A percentile compares a stretch with the other conserved stretches of the same genome.
Conservation (phyloP, 2,888 invertebrate species). For the Tiphia femorata region DNA sequence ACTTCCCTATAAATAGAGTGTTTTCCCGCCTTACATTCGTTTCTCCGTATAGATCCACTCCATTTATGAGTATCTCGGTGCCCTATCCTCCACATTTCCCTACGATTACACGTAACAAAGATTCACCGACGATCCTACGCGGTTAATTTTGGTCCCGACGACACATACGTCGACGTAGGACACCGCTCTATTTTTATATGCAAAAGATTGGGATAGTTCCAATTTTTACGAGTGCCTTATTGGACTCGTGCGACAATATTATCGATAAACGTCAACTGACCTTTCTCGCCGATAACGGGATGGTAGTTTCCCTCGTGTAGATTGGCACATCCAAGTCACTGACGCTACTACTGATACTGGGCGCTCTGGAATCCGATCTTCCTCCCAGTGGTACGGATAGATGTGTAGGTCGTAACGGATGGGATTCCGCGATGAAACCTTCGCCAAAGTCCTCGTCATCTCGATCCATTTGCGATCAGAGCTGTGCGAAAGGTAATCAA, state of each 20-base stretch:
- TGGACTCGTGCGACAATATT: background rate
- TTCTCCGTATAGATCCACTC: too few relatives aligned
- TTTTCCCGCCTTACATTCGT: conserved; percentile 9
- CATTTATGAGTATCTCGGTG: too few relatives aligned
- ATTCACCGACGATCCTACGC: too few relatives aligned
- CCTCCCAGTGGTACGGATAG: conserved; percentile 68
- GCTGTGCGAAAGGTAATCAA: too few relatives aligned
- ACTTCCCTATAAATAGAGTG: conserved; percentile 28
- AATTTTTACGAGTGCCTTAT: too few relatives aligned
- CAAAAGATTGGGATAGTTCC: too few relatives aligned
- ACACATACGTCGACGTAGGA: too few relatives aligned
- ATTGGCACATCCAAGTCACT: conserved; percentile 74
- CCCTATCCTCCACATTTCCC: too few relatives aligned
- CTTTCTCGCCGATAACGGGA: conserved; percentile 57
- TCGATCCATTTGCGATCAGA: conserved; percentile 54
- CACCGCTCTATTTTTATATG: too few relatives aligned
- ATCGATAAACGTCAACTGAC: conserved; percentile 42
- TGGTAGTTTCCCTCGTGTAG: conserved; percentile 68
- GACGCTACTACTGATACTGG: conserved; percentile 72
- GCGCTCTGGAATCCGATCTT: conserved; percentile 64
- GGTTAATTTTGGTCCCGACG: too few relatives aligned
- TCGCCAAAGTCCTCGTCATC: conserved; percentile 70
- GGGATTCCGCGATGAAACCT: conserved; percentile 72
- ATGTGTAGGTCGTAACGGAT: conserved; percentile 71
- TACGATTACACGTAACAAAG: too few relatives aligned